Evolutionary conservation across 2,797 vertebrate genomes (phyloP).

Genomic region (Liasis olivaceus): DNA sequence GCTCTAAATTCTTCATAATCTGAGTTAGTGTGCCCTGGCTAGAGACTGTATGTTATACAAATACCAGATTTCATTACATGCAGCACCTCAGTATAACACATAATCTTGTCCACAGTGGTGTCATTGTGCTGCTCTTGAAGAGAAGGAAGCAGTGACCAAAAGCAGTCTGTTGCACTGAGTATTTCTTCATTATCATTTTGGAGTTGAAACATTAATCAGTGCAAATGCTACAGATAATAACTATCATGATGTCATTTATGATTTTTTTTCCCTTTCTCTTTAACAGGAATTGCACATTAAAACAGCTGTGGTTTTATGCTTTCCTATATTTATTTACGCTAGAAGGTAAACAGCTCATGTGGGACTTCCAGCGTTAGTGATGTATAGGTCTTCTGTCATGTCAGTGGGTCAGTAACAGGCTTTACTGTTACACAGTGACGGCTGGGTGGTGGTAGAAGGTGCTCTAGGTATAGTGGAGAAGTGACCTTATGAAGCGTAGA

Average conservation of each 20-base stretch:
- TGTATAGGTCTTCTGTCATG: background rate
- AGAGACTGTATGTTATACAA: constrained; percentile 24
- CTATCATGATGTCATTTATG: background rate
- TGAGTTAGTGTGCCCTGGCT: constrained; percentile 31
- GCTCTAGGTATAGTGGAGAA: background rate
- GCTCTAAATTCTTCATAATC: constrained; percentile 42
- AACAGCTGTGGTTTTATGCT: constrained; percentile 42
- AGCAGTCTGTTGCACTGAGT: constrained; percentile 17
- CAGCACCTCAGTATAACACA: constrained; percentile 16
- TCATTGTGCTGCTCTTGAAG: constrained; percentile 25
- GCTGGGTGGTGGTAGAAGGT: background rate
- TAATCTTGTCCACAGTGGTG: constrained; percentile 30
- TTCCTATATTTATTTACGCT: constrained; percentile 29
- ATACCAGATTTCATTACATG: background rate
- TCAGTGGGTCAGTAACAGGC: background rate
- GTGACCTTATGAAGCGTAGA: background rate
- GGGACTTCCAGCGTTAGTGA: constrained; percentile 2
- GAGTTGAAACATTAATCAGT: constrained; percentile 29
- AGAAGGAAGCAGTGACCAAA: background rate
- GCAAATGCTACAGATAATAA: background rate
- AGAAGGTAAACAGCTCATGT: constrained; percentile 1
- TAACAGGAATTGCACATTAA: constrained; percentile 7
- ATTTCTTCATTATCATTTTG: constrained; percentile 32
- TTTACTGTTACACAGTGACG: background rate
- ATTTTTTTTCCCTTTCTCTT: background rate